A percentile compares a stretch with the other conserved stretches of the same genome.
phyloP scores from a whole-genome alignment of 2,113 vertebrate species.

The Mesembrinibis cayennensis region DNA sequence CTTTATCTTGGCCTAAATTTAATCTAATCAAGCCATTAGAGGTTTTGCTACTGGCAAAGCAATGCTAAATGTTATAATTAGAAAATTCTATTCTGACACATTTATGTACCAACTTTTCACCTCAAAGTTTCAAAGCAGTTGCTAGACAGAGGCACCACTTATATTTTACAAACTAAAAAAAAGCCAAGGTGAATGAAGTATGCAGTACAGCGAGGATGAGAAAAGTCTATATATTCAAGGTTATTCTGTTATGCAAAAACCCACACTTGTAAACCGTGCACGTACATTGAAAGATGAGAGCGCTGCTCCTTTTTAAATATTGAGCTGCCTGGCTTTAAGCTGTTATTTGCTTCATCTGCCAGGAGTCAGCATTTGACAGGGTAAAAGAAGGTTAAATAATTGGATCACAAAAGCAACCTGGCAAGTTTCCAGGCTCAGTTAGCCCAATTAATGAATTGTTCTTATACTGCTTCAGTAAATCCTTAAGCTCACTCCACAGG shows the following conservation, averaged over 20 bases:
- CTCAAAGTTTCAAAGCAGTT: not conserved
- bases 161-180: not conserved
- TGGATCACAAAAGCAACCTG: not conserved
- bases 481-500: not conserved
- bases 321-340: not conserved
- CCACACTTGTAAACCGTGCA: not conserved
- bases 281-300: fast-evolving
- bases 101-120: not conserved
- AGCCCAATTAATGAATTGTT: not conserved
- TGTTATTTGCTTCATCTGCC: not conserved
- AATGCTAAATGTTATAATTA: not conserved
- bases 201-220: not conserved
- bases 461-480: not conserved
- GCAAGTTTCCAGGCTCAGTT: not conserved
- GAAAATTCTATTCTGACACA: not conserved
- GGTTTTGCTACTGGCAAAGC: not conserved
- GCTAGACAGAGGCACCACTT: not conserved
- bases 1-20: not conserved
- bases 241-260: not conserved
- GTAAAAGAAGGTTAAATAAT: not conserved
- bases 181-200: not conserved
- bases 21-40: not conserved
- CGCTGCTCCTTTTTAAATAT: not conserved
- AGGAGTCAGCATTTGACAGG: not conserved
- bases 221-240: not conserved